These are phyloP conservation scores for Byasa hedistus DNA, from an alignment of 2,888 invertebrate genomes.

Conservation along the genomic window DNA sequence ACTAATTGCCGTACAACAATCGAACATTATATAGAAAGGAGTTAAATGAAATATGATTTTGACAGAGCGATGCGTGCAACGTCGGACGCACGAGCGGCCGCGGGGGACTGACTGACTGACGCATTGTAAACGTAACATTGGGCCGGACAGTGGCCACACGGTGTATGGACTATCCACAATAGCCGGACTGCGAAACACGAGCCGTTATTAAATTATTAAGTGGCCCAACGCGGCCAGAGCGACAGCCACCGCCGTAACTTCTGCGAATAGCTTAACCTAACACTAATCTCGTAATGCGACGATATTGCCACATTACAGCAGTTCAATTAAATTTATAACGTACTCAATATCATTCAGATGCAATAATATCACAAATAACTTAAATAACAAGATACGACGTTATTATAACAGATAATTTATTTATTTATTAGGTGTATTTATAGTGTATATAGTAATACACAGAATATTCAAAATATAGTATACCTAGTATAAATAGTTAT, in stretches of 20 bases:
- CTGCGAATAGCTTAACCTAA: conserved; percentile 34
- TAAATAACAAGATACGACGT: too few species aligned
- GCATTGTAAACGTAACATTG: conserved; percentile 54
- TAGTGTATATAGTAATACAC: too few species aligned
- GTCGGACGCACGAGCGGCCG: conserved; percentile 56
- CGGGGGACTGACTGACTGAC: conserved; percentile 55
- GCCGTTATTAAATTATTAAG: conserved; percentile 67
- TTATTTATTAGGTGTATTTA: too few species aligned
- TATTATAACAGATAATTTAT: too few species aligned
- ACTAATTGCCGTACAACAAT: conserved; percentile 10
- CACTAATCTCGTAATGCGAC: conserved; percentile 7
- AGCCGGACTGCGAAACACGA: conserved; percentile 53
- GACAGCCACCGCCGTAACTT: conserved; percentile 35
- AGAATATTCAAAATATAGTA: too few species aligned
- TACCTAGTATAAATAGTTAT: too few species aligned
- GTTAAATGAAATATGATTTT: conserved; percentile 31
- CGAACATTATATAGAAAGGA: conserved; percentile 37
- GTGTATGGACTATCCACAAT: conserved; percentile 63
- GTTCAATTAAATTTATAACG: background rate
- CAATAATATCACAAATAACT: too few species aligned
- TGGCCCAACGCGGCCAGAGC: conserved; percentile 39
- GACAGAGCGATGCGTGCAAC: conserved; percentile 41
- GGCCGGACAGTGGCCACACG: conserved; percentile 50
- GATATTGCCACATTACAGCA: background rate
- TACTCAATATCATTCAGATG: too few species aligned